These are phyloP conservation scores for Empidonax alnorum DNA, from an alignment of 2,113 vertebrate species.

Conservation along the genomic window DNA sequence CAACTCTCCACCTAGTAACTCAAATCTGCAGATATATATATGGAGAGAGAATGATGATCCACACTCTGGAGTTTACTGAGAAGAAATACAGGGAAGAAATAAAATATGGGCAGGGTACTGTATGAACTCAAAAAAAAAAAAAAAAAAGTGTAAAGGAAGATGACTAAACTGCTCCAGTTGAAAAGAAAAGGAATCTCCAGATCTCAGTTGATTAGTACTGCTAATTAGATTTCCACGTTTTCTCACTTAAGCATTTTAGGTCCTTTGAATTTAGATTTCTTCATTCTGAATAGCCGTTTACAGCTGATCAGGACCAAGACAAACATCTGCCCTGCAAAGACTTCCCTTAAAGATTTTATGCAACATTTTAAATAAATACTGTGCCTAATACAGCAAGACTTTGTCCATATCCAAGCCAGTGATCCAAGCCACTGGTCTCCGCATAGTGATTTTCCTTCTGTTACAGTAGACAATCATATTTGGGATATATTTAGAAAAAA, in stretches of 20 bases:
- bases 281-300: conserved; percentile 1
- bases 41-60: not conserved
- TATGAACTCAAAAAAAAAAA: not conserved
- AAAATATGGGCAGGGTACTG: not conserved
- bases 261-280: conserved; percentile 32
- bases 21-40: not conserved
- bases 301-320: not conserved
- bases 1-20: not conserved
- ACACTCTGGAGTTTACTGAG: not conserved
- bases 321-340: not conserved
- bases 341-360: not conserved
- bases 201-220: not conserved
- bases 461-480: not conserved
- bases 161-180: not conserved
- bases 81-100: not conserved
- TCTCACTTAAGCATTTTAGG: not conserved
- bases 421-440: not conserved
- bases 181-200: conserved; percentile 3
- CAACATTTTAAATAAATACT: not conserved
- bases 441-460: not conserved
- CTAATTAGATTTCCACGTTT: not conserved
- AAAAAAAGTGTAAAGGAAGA: not conserved
- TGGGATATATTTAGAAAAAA: not conserved
- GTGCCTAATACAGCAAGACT: not conserved
- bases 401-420: not conserved